Base-by-base conservation (phyloP, 64 coral and sea anemone species). In the Trachythela sp. region DNA sequence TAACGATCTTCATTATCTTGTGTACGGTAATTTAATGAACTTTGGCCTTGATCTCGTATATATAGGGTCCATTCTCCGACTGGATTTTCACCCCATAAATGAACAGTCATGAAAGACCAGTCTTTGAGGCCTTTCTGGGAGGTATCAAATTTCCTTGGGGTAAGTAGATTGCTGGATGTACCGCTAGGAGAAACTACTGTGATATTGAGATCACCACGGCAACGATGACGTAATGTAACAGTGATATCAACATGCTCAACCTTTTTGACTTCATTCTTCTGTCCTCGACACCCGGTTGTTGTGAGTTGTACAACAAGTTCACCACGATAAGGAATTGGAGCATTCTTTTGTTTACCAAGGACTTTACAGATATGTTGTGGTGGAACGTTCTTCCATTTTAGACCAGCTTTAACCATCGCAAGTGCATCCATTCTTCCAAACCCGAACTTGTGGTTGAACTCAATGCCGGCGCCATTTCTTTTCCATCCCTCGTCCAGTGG, bases 361-460 rank as follows among this genome's bases (percentile, higher is more conserved):
- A 99, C 89, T 29, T 88, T 26, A 34, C 96, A 99, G 10, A 88
- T 92, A 38, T 99, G 96, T 49, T 99, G 96, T 32, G 91, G 89
- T 15, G 89, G 86, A 37, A 99, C 96, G 39, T 84, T 76, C 20
- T 87, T 93, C 96, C 96, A 99, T 38, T 92, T 90, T 27, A 89
- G 36, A 76, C 91, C 96, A 22, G 71, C 84, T 18, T 67, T 33
- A 39, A 99, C 94, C 89, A 99, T 83, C 22, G 89, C 90, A 36
- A 45, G 60, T n/a, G 96, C 96, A 88, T 93, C 90, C 29, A 99
- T 48, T 40, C 91, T 86, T 43, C 96, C 96, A 99, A 95, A 99
- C 30, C 96, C 96, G 92, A 99, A 99, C 76, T 99, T 99, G 59
- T 99, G 96, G 48, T 99, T 99, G 48, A 99, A 93, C 26, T 80